Percentiles rank a stretch among this genome's conserved stretches.
phyloP scores from a whole-genome alignment of 2,888 invertebrate genomes.

The Sisyra terminalis region DNA sequence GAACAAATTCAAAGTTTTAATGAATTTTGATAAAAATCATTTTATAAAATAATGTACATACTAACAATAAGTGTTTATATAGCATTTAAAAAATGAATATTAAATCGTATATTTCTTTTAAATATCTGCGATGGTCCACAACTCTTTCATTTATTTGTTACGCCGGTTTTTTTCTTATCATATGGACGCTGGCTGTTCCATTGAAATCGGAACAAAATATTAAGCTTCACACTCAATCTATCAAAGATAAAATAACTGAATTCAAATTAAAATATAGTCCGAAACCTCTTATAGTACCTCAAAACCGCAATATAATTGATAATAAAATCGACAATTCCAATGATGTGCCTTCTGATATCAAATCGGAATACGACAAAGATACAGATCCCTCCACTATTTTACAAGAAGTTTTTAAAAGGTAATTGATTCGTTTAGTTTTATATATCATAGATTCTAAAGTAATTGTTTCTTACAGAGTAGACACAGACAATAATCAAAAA shows the following conservation, averaged over 20 bases:
- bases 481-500: constrained; percentile 35
- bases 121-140: constrained; percentile 33
- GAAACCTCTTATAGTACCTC: constrained; percentile 7
- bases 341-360: constrained; percentile 28
- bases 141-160: constrained; percentile 35
- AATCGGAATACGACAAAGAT: constrained; percentile 22
- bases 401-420: constrained; percentile 26
- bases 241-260: constrained; percentile 5
- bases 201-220: constrained; percentile 21
- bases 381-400: constrained; percentile 23
- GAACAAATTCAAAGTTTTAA: background rate
- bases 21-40: background rate
- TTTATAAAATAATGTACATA: background rate
- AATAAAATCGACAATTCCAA: constrained; percentile 26
- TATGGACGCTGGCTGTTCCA: constrained; percentile 32
- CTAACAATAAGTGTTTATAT: background rate
- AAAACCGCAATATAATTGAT: constrained; percentile 9
- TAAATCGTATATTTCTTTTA: constrained; percentile 3
- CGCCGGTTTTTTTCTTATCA: constrained; percentile 32
- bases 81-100: background rate
- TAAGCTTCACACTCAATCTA: constrained; percentile 12
- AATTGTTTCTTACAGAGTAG: constrained; percentile 32
- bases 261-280: constrained; percentile 3
- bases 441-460: constrained; percentile 1
- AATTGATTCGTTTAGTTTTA: constrained; percentile 14